phyloP scores from a whole-genome alignment of 1,140 invertebrate genomes.

The Bombus affinis region DNA sequence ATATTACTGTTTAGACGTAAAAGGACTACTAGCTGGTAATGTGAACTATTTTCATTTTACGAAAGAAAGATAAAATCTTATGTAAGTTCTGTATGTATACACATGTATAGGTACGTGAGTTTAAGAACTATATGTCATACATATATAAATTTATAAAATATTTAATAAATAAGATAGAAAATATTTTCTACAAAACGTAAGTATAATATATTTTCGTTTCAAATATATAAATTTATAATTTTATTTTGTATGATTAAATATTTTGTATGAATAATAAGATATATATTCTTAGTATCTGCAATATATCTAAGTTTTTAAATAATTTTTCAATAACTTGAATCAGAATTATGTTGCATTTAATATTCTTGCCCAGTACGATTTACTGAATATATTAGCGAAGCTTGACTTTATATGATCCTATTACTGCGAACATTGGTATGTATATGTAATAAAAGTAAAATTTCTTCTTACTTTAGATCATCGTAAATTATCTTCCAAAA shows the following conservation, averaged over 20 bases:
- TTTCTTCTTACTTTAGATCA: constrained; percentile 17
- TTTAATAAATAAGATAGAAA: neutral
- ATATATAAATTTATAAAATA: neutral
- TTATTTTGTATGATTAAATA: no score
- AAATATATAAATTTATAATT: no score
- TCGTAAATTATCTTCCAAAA: constrained; percentile 30
- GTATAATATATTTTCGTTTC: no score
- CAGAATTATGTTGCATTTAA: neutral
- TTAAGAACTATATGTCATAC: no score
- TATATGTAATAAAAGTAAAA: constrained; percentile 7
- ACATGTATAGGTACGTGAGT: no score
- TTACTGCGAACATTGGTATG: no score
- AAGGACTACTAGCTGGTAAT: neutral
- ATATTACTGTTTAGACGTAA: neutral
- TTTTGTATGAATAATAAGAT: no score
- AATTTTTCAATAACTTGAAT: neutral
- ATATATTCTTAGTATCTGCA: no score
- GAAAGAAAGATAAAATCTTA: neutral
- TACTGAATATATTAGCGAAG: no score
- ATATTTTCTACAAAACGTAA: neutral
- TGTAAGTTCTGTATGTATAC: no score
- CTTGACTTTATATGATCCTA: no score
- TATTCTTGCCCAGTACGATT: no score
- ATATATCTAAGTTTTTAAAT: neutral
- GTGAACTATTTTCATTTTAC: neutral